These are phyloP conservation scores for Vicugna pacos DNA, from an alignment of 2,113 vertebrate species.

Conservation along the genomic window DNA sequence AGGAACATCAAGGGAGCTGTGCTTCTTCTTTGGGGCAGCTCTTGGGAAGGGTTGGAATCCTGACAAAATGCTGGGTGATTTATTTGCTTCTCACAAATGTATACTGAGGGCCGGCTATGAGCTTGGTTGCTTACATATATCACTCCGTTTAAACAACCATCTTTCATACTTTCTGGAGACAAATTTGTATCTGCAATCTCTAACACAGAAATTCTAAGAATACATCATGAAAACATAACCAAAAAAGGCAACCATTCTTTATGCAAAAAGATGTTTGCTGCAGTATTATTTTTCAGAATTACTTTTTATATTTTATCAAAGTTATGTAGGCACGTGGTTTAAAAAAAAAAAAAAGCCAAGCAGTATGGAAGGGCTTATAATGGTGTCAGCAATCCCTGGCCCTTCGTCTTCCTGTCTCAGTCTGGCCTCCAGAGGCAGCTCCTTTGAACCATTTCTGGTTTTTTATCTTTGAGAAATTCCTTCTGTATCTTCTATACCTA, in stretches of 20 bases:
- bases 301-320: conserved; percentile 28
- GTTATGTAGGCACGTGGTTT: neutral
- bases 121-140: neutral
- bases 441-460: conserved; percentile 52
- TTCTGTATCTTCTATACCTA: conserved; percentile 56
- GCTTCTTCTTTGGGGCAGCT: neutral
- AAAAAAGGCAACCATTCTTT: conserved; percentile 52
- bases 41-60: conserved; percentile 5
- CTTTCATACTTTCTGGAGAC: neutral
- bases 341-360: neutral
- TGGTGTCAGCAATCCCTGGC: neutral
- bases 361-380: neutral
- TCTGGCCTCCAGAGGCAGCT: conserved; percentile 52
- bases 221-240: conserved; percentile 10
- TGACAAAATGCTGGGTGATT: conserved; percentile 4
- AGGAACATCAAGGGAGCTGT: neutral
- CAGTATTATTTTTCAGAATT: conserved; percentile 44
- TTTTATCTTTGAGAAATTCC: neutral
- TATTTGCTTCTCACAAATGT: conserved; percentile 50
- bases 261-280: conserved; percentile 23
- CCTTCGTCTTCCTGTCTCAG: neutral
- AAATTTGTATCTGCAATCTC: conserved; percentile 4
- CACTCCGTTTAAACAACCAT: neutral
- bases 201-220: conserved; percentile 52
- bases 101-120: neutral